Percentiles rank a stretch among this genome's conserved stretches.
Conservation (phyloP, 2,888 invertebrate genomes). For the Clanis bilineata region DNA sequence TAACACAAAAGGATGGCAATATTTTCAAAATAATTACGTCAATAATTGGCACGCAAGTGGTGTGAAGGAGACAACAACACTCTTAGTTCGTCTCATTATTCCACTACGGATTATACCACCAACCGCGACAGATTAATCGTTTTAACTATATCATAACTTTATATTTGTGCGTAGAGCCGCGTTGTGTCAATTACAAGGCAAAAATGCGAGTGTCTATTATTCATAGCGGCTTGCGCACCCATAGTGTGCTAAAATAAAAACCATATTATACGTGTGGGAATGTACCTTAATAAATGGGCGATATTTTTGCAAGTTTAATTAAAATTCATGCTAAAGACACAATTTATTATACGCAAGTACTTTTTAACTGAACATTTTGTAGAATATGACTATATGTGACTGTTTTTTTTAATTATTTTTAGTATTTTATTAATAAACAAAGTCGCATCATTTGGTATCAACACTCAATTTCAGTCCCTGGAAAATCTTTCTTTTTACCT, state of each 20-base stretch:
- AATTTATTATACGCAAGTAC: neutral
- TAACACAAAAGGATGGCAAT: slow-evolving; percentile 71
- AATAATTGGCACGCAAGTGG: slow-evolving; percentile 78
- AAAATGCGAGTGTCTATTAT: slow-evolving; percentile 76
- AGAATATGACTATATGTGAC: no score
- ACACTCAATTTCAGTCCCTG: no score
- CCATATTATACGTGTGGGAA: slow-evolving; percentile 17
- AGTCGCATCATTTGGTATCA: no score
- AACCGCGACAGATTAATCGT: slow-evolving; percentile 78
- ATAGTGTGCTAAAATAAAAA: slow-evolving; percentile 9
- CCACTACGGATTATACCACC: slow-evolving; percentile 74
- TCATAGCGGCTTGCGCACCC: slow-evolving; percentile 34
- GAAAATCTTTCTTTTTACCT: no score
- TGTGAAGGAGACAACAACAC: slow-evolving; percentile 34
- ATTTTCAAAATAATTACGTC: slow-evolving; percentile 81
- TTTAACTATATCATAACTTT: slow-evolving; percentile 78
- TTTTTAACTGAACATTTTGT: neutral
- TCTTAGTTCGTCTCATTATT: slow-evolving; percentile 72
- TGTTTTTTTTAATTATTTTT: no score
- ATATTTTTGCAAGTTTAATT: neutral
- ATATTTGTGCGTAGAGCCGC: slow-evolving; percentile 57
- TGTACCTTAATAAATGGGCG: slow-evolving; percentile 8
- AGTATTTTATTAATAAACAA: no score
- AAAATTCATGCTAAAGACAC: neutral
- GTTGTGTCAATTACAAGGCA: slow-evolving; percentile 73